Base-by-base conservation (phyloP, 2,888 invertebrate genomes). In the Drosophila buzzatii region DNA sequence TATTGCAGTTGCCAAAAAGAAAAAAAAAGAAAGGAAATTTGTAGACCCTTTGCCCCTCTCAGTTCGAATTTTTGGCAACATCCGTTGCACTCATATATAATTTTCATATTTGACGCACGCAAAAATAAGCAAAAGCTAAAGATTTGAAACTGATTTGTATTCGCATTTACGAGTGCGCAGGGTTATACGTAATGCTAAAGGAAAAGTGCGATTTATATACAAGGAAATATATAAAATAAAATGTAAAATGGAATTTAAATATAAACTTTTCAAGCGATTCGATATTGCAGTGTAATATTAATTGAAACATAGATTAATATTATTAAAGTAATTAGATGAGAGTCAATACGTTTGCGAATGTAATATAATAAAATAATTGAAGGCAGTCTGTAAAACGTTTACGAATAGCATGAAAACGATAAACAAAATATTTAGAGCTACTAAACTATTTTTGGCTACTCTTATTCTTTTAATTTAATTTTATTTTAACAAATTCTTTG, bases 1-100 rank as follows among this genome's bases (percentile, higher is more conserved):
- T 64, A 69, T 61, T 75, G 60, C 51, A 70, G 31, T 65, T 75
- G 86, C 82, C 80, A 57, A 57, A 57, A 45, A 57, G 9, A 42
- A 6, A 16, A 27, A n/a, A 39, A 0, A 14, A 16, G 16, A 39
- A 37, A 9, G n/a, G 2, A 53, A 27, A 6, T 31, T 41, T 31
- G 12, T 18, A 55, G 41, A 27, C 41, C 55, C 27, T 35, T 51
- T 14, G 18, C 37, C 18, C 14, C 12, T 0, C n/a, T 8, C 10
- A 27, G 4, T 45, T 3, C 3, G 53, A 27, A 59, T 33, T 63
- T 33, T 42, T 51, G 10, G 42, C 16, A 33, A 69, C 70, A 51
- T 65, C 57, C 57, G 45, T 49, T 70, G 35, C 66, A 42, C 41
- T 61, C 23, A 10, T 39, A 39, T 39, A 16, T 39, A 16, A 14